These are phyloP conservation scores for Netelia fuscicornis DNA, from an alignment of 2,888 invertebrate genomes.

Conservation along the genomic window DNA sequence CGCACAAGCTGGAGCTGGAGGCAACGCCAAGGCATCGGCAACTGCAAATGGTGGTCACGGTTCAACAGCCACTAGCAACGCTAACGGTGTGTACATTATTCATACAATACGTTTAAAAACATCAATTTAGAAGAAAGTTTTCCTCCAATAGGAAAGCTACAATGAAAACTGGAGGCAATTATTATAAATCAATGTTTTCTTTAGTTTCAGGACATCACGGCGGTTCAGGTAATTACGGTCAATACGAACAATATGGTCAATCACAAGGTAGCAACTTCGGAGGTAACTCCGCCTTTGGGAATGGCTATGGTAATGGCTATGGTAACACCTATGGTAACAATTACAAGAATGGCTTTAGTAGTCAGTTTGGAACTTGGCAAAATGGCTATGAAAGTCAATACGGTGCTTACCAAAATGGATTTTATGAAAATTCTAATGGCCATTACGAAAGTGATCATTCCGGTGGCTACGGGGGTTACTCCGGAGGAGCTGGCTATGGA, in stretches of 20 bases:
- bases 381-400: too few species aligned
- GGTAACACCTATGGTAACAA: background rate
- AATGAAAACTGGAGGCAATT: background rate
- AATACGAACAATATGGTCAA: background rate
- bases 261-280: too few species aligned
- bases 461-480: background rate
- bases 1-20: background rate
- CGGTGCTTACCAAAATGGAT: too few species aligned
- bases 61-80: background rate
- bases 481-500: background rate
- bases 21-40: background rate
- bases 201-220: background rate
- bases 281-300: background rate
- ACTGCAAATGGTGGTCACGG: background rate
- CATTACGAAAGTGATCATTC: background rate
- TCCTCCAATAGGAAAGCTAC: background rate
- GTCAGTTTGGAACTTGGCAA: too few species aligned
- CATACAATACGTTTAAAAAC: background rate
- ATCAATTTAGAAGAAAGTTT: too few species aligned
- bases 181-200: background rate
- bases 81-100: background rate
- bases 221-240: background rate
- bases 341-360: too few species aligned
- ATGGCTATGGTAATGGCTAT: background rate
- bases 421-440: too few species aligned